A percentile compares a stretch with the other conserved stretches of the same genome.
These are phyloP conservation scores for Cynopterus brachyotis DNA, from an alignment of 2,113 vertebrate species.

Conservation along the genomic window DNA sequence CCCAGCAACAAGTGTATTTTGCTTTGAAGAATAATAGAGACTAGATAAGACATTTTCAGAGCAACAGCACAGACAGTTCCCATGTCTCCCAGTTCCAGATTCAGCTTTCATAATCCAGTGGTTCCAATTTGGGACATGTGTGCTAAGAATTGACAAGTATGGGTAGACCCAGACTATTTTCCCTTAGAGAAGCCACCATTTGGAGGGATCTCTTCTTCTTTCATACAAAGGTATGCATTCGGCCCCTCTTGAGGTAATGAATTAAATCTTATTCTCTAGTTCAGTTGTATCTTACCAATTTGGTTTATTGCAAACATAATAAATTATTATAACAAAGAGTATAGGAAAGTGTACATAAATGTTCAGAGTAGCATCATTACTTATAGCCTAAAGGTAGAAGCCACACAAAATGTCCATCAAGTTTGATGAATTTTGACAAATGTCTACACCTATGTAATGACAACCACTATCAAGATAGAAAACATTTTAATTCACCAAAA, in stretches of 20 bases:
- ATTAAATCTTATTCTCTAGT: background rate
- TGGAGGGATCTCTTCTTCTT: background rate
- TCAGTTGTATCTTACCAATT: background rate
- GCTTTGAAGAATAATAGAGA: background rate
- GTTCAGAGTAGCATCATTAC: background rate
- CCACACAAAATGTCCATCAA: background rate
- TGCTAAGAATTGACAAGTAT: background rate
- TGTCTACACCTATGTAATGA: background rate
- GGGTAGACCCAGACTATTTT: background rate
- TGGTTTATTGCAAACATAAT: background rate
- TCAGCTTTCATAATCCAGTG: background rate
- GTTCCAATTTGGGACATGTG: too few relatives aligned
- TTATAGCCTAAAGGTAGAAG: background rate
- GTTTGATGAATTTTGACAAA: background rate
- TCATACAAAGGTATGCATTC: background rate
- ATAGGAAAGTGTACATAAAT: background rate
- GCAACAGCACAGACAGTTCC: background rate
- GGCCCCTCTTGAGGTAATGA: background rate
- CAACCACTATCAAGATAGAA: background rate
- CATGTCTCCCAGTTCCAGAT: background rate
- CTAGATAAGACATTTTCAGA: background rate
- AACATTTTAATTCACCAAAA: background rate
- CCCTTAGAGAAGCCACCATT: background rate
- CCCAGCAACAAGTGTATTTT: background rate
- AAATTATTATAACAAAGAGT: background rate